Evolutionary conservation across 2,888 invertebrate species (phyloP).

Genomic region (Chirona hameri): DNA sequence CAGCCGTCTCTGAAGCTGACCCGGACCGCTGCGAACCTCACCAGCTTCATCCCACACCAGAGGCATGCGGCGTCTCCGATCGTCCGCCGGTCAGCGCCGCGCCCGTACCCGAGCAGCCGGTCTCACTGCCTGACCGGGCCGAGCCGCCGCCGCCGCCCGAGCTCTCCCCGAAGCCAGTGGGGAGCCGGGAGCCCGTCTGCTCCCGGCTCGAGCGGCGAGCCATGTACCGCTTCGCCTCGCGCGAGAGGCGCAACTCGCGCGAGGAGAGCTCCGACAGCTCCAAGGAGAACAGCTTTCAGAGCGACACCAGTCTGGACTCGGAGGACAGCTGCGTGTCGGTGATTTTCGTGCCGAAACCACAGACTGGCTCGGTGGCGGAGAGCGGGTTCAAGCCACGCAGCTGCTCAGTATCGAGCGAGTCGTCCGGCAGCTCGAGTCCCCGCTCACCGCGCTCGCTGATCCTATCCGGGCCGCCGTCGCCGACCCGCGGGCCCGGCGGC

Average conservation of each 20-base stretch:
- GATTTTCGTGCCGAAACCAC: slow-evolving; percentile 82
- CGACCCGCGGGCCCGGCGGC: not conserved
- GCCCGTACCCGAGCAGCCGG: too few species aligned
- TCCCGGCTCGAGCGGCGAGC: slow-evolving; percentile 37
- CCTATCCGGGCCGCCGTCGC: not conserved
- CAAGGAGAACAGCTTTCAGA: slow-evolving; percentile 70
- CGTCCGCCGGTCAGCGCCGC: too few species aligned
- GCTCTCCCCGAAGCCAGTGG: not conserved
- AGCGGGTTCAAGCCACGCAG: slow-evolving; percentile 38
- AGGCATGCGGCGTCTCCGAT: too few species aligned
- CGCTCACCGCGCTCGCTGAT: slow-evolving; percentile 42
- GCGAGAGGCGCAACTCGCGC: slow-evolving; percentile 70
- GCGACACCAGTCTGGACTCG: slow-evolving; percentile 89
- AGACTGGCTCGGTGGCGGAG: slow-evolving; percentile 47
- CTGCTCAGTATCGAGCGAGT: slow-evolving; percentile 39
- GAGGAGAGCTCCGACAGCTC: slow-evolving; percentile 71
- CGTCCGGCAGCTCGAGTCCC: slow-evolving; percentile 43
- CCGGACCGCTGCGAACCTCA: too few species aligned
- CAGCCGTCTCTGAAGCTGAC: not conserved
- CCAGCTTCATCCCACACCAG: too few species aligned
- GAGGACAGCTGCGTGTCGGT: slow-evolving; percentile 92
- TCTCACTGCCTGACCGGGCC: not conserved
- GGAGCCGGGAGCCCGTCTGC: not conserved
- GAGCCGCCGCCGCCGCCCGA: not conserved
- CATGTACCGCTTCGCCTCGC: slow-evolving; percentile 39